Percentiles rank a stretch among this genome's conserved stretches.
These are phyloP conservation scores for Caranx melampygus DNA, from an alignment of 2,113 vertebrate genomes.

Conservation along the genomic window DNA sequence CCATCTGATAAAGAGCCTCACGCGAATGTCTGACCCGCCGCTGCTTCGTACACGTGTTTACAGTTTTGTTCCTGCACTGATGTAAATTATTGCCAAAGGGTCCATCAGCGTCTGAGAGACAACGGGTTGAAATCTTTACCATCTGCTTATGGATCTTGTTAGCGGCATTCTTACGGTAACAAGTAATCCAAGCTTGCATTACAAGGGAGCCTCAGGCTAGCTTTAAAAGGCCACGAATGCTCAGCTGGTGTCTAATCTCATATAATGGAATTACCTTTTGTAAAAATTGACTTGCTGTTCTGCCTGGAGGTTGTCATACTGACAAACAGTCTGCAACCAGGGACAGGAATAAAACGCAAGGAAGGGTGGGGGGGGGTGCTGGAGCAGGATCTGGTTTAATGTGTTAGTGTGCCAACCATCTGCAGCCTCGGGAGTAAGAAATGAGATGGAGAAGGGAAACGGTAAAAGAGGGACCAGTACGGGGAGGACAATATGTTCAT, in stretches of 20 bases:
- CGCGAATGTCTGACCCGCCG: not conserved
- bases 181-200: conserved; percentile 37
- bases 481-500: conserved; percentile 12
- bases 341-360: not conserved
- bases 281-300: conserved; percentile 11
- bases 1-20: conserved; percentile 48
- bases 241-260: conserved; percentile 16
- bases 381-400: conserved; percentile 8
- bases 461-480: not conserved
- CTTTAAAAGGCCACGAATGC: conserved; percentile 53
- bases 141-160: conserved; percentile 57
- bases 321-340: conserved; percentile 28
- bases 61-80: conserved; percentile 27
- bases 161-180: conserved; percentile 55
- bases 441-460: not conserved
- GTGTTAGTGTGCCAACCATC: conserved; percentile 46
- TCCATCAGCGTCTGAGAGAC: conserved; percentile 25
- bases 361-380: conserved; percentile 1
- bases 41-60: conserved; percentile 22
- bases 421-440: conserved; percentile 38
- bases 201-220: conserved; percentile 28
- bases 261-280: not conserved
- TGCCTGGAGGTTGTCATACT: conserved; percentile 13
- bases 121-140: conserved; percentile 44
- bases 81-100: conserved; percentile 28